Evolutionary conservation across 2,888 invertebrate genomes (phyloP), one percentile per base, ranked within the genome.

Genomic region (Melipona bicolor): DNA sequence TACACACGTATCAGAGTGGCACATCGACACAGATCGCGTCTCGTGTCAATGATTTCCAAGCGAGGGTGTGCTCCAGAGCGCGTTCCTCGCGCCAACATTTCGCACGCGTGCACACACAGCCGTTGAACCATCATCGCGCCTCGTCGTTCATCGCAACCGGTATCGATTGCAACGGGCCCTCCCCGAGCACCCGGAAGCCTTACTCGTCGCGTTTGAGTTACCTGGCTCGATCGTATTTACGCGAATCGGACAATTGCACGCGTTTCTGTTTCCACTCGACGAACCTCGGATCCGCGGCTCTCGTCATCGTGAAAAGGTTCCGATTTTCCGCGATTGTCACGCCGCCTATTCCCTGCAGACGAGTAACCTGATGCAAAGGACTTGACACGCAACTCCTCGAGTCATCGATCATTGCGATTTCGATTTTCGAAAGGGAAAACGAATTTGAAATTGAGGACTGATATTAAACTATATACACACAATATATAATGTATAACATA

Each of bases 81-180:
- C 32, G 21, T 32, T 62, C 5, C 56, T 56, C 62, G 11, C 19
- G 27, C 27, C 17, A 32, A 19, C 62, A 32, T 32, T 11, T 32
- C 62, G 32, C 27, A 11, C 32, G 32, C 19, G 17, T 24, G 21
- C 27, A 13, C 36, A 64, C 21, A 19, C 27, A 61, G 36, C 21
- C 32, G 15, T 24, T 61, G 17, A 32, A 64, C 64, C 32, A 32
- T 32, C 32, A 32, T 32, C 32, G 64, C 64, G 24, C 17, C 70
- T 43, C 9, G 43, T 43, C 54, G 61, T 77, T 77, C 36, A 52
- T 69, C 15, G 59, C 17, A 15, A 78, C 73, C 32, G 50, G 61
- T 75, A 79, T 79, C 61, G 79, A 79, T 79, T 75, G 59, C 52
- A 68, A 21, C 36, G n/a, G 19, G 59, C 52, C 52, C 50, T n/a